A percentile compares a stretch with the other conserved stretches of the same genome.
These are phyloP conservation scores for Microtus californicus DNA, from an alignment of 2,797 vertebrate species.

Conservation along the genomic window DNA sequence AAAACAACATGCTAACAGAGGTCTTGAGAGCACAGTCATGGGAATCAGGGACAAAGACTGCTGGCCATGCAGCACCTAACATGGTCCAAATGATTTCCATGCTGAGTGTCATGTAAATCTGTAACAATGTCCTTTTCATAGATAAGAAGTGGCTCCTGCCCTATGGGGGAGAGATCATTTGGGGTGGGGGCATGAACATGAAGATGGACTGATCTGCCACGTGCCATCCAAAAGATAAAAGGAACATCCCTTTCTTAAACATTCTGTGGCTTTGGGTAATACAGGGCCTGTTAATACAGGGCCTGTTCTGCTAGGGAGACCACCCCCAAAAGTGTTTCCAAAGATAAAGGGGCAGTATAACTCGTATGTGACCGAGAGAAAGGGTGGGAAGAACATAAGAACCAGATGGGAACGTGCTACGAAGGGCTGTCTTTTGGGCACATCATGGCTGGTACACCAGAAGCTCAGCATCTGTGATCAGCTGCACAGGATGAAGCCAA, in stretches of 20 bases:
- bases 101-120: not conserved
- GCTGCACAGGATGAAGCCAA: not conserved
- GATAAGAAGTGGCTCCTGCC: not conserved
- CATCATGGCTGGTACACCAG: too few relatives aligned
- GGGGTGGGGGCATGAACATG: not conserved
- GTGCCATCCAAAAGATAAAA: not conserved
- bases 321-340: not conserved
- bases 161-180: not conserved
- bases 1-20: too few relatives aligned
- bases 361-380: not conserved
- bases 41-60: not conserved
- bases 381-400: not conserved
- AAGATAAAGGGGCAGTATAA: not conserved
- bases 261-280: not conserved
- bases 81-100: not conserved
- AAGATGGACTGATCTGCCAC: not conserved
- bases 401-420: too few relatives aligned
- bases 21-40: not conserved
- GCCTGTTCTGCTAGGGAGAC: not conserved
- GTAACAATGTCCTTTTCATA: rapidly evolving
- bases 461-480: not conserved
- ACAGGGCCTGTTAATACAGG: not conserved
- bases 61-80: rapidly evolving
- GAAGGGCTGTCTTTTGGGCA: not conserved
- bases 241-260: not conserved